These are phyloP conservation scores for Sacculina carcini DNA, from an alignment of 2,888 invertebrate species.

Conservation along the genomic window DNA sequence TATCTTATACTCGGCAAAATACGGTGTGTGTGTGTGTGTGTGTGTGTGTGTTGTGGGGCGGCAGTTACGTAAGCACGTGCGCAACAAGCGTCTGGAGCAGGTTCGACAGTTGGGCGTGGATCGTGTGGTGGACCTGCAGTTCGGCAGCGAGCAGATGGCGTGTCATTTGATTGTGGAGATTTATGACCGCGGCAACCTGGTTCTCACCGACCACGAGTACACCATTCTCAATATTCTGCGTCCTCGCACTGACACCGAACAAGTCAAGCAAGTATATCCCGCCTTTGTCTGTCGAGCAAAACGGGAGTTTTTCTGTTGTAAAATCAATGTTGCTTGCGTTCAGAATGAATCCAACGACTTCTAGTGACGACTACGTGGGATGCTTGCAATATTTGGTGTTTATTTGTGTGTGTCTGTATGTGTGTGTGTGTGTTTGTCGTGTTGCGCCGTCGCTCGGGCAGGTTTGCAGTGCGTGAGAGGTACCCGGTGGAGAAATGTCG, in stretches of 20 bases:
- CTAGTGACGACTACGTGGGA: too few species aligned
- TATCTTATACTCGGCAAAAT: too few species aligned
- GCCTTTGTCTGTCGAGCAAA: background rate
- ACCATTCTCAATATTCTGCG: constrained; percentile 74
- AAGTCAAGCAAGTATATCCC: constrained; percentile 30
- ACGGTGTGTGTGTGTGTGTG: too few species aligned
- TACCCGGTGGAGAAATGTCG: constrained; percentile 58
- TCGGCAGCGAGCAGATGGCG: constrained; percentile 73
- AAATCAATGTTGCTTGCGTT: too few species aligned
- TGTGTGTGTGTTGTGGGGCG: constrained; percentile 16
- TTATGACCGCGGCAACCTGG: constrained; percentile 84
- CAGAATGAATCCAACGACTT: too few species aligned
- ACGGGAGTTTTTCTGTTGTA: background rate
- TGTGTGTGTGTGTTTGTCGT: too few species aligned
- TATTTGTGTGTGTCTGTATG: too few species aligned
- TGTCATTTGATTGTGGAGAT: constrained; percentile 85
- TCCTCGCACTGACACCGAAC: constrained; percentile 73
- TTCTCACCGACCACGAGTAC: constrained; percentile 70
- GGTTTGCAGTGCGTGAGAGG: constrained; percentile 73
- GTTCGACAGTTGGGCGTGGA: constrained; percentile 70
- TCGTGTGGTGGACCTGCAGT: constrained; percentile 78
- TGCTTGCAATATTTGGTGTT: too few species aligned
- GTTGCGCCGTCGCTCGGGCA: constrained; percentile 17
- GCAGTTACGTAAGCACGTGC: constrained; percentile 78
- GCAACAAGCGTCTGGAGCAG: constrained; percentile 71